phyloP scores from a whole-genome alignment of 2,888 invertebrate species.

The Platycheirus albimanus region DNA sequence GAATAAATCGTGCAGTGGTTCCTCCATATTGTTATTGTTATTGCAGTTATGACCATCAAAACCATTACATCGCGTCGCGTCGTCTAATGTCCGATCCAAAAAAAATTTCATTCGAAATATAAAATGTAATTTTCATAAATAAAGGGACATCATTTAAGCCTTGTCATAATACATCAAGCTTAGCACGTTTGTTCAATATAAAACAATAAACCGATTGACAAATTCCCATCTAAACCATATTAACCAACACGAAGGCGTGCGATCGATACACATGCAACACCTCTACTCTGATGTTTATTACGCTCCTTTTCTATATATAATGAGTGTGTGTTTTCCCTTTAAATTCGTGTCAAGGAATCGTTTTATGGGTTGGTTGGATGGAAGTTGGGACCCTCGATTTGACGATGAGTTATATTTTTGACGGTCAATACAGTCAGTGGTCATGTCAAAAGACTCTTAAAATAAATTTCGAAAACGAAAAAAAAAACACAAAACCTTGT shows the following conservation, averaged over 20 bases:
- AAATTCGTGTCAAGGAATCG: constrained; percentile 63
- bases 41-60: background rate
- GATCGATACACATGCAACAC: constrained; percentile 36
- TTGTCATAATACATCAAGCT: constrained; percentile 52
- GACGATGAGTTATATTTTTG: constrained; percentile 70
- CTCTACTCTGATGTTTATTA: too few relatives aligned
- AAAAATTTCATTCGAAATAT: background rate
- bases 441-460: constrained; percentile 65
- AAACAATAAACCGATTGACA: constrained; percentile 72
- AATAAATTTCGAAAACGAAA: constrained; percentile 18
- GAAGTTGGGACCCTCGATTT: constrained; percentile 40
- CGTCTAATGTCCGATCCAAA: background rate
- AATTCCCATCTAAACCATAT: constrained; percentile 60
- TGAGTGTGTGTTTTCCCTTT: background rate
- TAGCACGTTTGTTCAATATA: constrained; percentile 66
- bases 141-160: constrained; percentile 51
- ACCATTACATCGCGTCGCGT: background rate
- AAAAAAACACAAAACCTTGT: constrained; percentile 9
- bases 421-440: constrained; percentile 68
- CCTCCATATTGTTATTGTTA: background rate
- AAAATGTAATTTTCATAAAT: constrained; percentile 23
- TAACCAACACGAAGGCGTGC: constrained; percentile 46
- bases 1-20: background rate
- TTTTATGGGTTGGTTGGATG: constrained; percentile 46
- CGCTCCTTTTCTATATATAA: too few relatives aligned